Percentiles rank a stretch among this genome's conserved stretches.
phyloP scores from a whole-genome alignment of 2,888 invertebrate genomes.

The Dexiosoma caninum region DNA sequence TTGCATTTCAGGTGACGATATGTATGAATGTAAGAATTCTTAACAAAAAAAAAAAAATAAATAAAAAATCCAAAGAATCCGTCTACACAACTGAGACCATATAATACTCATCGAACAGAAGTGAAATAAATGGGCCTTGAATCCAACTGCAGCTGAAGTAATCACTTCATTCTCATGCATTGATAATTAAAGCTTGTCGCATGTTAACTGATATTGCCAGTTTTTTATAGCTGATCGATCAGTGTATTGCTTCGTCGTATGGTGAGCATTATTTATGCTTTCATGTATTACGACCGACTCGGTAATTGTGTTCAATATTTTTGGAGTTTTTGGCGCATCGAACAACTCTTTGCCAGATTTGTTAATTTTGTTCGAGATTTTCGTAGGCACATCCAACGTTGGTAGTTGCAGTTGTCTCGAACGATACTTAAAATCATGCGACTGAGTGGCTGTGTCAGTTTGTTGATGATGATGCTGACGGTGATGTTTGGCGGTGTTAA shows the following conservation, averaged over 20 bases:
- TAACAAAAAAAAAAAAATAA: too few species aligned
- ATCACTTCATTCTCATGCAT: too few species aligned
- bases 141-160: too few species aligned
- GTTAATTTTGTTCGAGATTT: neutral
- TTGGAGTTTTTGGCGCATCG: constrained; percentile 34
- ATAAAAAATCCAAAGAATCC: too few species aligned
- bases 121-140: too few species aligned
- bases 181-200: constrained; percentile 74
- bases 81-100: too few species aligned
- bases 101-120: too few species aligned
- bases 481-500: too few species aligned
- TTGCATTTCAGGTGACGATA: too few species aligned
- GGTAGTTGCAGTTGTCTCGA: constrained; percentile 19
- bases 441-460: constrained; percentile 38
- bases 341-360: constrained; percentile 39
- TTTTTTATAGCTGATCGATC: constrained; percentile 73
- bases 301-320: constrained; percentile 67
- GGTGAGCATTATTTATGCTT: constrained; percentile 63
- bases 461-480: constrained; percentile 49
- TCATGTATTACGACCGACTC: constrained; percentile 69
- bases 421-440: constrained; percentile 23
- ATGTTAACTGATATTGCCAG: constrained; percentile 78
- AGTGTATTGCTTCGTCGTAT: constrained; percentile 5
- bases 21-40: too few species aligned
- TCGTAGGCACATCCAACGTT: constrained; percentile 3